Evolutionary conservation across 92 coral and sea anemone species (phyloP), one percentile per base, ranked within the genome.

Genomic region (Paramuricea clavata): DNA sequence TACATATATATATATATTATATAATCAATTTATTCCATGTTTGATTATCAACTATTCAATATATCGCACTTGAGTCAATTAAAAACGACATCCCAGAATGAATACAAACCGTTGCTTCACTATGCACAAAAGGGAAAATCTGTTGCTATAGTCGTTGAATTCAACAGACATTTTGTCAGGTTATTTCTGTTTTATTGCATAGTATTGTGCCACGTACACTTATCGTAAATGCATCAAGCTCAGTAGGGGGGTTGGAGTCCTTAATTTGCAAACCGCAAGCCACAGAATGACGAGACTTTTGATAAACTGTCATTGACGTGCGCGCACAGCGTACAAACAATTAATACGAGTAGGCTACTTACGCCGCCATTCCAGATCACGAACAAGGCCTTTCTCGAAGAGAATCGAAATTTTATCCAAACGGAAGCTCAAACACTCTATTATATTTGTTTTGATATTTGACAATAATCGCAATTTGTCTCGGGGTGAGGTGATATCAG

Each of bases 201-300:
- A n/a, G 62, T 54, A 54, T 54, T 23, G 62, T 21, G 62, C 62
- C 62, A 54, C 62, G 23, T 54, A 3, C 62, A 54, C 62, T 54
- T 1, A 23, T 54, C 17, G 62, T 17, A 54, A 47, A 8, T 47
- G 13, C 7, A 47, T 10, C 16, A 47, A 47, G 6, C 49, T 13
- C 62, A 54, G 8, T 21, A 54, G 23, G 62, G 62, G 62, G 62
- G 1, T 21, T 19, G 62, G 3, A 10, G 3, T 19, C 19, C 3
- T 54, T 1, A 54, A 54, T 54, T 54, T 54, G 62, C 62, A 54
- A 54, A 54, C 62, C 62, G 17, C 62, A 54, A 54, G n/a, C n/a
- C n/a, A n/a, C n/a, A 54, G 10, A 54, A 17, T 54, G 21, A 19
- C 62, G 17, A 54, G 62, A 54, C 62, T 19, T 54, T 54, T 2